Conservation (phyloP, 2,113 vertebrate species). For the Myrmecobius fasciatus region DNA sequence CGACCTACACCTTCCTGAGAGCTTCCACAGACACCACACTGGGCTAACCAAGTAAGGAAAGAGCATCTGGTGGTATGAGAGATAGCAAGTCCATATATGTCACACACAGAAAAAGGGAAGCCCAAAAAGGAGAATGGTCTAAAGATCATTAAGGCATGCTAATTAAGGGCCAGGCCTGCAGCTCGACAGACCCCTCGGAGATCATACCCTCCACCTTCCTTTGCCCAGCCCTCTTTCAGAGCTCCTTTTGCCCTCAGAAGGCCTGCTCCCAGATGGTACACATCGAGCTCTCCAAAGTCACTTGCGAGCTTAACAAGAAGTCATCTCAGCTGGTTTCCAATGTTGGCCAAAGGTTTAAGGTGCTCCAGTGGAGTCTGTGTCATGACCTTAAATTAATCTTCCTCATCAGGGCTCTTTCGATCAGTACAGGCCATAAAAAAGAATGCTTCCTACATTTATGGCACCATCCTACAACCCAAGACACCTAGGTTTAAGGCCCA, state of each 20-base stretch:
- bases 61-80: neutral
- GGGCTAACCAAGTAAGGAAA: neutral
- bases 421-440: neutral
- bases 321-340: neutral
- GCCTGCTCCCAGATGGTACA: neutral
- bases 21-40: neutral
- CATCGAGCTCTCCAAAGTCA: neutral
- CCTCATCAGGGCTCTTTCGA: neutral
- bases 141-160: neutral
- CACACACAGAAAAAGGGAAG: neutral
- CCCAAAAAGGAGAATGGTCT: neutral
- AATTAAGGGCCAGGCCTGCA: neutral
- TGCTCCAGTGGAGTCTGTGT: neutral
- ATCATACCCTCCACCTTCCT: neutral
- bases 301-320: neutral
- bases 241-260: neutral
- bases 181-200: neutral
- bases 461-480: neutral
- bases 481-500: neutral
- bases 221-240: neutral
- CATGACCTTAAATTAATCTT: neutral
- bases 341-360: neutral
- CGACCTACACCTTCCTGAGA: no score
- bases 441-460: neutral
- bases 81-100: neutral